Conservation (phyloP, 2,797 vertebrate genomes). For the Saxicola maurus region DNA sequence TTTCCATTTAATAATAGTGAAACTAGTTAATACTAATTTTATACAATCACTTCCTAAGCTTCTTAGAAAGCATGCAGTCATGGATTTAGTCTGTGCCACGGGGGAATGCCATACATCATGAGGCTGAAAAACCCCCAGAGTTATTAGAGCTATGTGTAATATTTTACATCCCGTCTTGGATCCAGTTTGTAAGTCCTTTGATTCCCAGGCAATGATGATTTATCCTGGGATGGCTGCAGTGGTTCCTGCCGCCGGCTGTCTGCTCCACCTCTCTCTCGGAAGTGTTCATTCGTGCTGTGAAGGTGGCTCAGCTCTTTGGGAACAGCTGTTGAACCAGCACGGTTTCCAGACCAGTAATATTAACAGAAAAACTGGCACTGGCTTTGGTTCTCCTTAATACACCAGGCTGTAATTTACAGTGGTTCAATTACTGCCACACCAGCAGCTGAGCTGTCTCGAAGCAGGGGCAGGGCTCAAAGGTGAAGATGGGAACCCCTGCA, state of each 20-base stretch:
- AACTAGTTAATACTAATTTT: conserved; percentile 66
- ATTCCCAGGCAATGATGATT: background rate
- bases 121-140: conserved; percentile 3
- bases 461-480: background rate
- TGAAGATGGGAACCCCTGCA: conserved; percentile 29
- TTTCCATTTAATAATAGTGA: conserved; percentile 64
- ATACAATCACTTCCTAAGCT: conserved; percentile 67
- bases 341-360: background rate
- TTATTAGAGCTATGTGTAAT: conserved; percentile 51
- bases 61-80: conserved; percentile 63
- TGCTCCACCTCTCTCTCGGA: conserved; percentile 47
- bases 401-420: conserved; percentile 28
- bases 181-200: conserved; percentile 36
- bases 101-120: conserved; percentile 42
- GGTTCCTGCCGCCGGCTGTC: conserved; percentile 19
- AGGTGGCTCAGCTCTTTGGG: conserved; percentile 21
- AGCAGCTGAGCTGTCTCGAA: conserved; percentile 1
- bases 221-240: background rate
- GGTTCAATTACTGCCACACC: conserved; percentile 8
- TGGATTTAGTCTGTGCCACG: conserved; percentile 42
- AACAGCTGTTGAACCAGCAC: conserved; percentile 15
- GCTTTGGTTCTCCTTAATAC: background rate
- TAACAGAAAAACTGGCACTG: background rate
- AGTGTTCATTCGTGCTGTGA: background rate
- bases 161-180: conserved; percentile 14